These are phyloP conservation scores for Ectemnius continuus DNA, from an alignment of 2,888 invertebrate genomes.

Conservation along the genomic window DNA sequence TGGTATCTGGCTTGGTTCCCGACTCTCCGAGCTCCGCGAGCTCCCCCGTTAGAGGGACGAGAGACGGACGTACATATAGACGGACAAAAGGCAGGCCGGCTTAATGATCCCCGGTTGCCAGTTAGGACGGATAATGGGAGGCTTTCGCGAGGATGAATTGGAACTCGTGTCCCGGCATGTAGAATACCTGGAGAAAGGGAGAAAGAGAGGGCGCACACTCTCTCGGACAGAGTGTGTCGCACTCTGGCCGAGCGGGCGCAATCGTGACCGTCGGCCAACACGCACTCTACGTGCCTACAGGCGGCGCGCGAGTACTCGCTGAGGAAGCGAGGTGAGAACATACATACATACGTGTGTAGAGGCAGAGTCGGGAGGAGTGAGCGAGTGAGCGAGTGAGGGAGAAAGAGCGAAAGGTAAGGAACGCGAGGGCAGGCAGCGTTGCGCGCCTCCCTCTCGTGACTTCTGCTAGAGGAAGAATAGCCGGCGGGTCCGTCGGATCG, in stretches of 20 bases:
- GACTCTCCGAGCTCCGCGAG: constrained; percentile 20
- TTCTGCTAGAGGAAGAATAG: constrained; percentile 28
- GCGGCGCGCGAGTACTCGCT: not conserved
- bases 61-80: constrained; percentile 29
- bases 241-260: too few relatives aligned
- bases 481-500: constrained; percentile 8
- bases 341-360: too few relatives aligned
- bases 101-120: constrained; percentile 61
- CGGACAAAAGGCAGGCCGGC: constrained; percentile 58
- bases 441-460: constrained; percentile 9
- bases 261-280: constrained; percentile 3
- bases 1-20: constrained; percentile 11
- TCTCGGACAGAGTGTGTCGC: too few relatives aligned
- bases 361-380: not conserved
- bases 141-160: constrained; percentile 60
- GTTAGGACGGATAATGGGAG: constrained; percentile 60
- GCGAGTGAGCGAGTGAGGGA: too few relatives aligned
- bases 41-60: not conserved
- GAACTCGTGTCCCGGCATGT: constrained; percentile 56
- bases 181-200: constrained; percentile 22
- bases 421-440: too few relatives aligned
- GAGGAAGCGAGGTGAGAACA: not conserved
- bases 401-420: too few relatives aligned
- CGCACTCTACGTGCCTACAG: not conserved
- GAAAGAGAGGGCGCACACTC: constrained; percentile 27